These are phyloP conservation scores for Heteractis magnifica DNA, from an alignment of 92 coral and sea anemone species.

Conservation along the genomic window DNA sequence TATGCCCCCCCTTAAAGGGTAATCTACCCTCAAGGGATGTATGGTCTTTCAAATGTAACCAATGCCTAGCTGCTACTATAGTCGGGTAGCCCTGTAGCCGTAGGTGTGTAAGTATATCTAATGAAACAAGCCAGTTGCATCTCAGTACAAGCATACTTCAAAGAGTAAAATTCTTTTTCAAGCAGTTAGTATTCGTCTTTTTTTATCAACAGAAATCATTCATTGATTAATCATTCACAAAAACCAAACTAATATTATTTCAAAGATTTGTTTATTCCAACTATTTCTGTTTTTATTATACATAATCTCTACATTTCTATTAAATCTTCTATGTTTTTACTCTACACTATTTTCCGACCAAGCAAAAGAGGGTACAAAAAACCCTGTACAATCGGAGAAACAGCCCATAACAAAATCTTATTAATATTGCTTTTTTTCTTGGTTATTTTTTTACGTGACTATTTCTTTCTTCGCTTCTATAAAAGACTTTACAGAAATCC, in stretches of 20 bases:
- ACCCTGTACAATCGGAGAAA: constrained; percentile 30
- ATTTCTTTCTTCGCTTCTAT: constrained; percentile 26
- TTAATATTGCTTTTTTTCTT: constrained; percentile 1
- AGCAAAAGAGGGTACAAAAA: constrained; percentile 39
- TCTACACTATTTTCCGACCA: constrained; percentile 27
- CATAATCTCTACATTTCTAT: constrained; percentile 58
- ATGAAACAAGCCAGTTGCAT: no score
- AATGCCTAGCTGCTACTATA: no score
- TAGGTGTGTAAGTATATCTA: no score
- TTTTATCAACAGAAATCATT: neutral
- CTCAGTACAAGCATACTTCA: neutral
- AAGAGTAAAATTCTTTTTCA: neutral
- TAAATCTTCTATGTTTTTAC: constrained; percentile 24
- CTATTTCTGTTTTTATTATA: constrained; percentile 31
- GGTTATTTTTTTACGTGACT: constrained; percentile 4
- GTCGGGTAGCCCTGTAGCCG: no score
- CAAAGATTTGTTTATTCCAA: constrained; percentile 28
- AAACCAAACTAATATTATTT: neutral
- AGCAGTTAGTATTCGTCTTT: neutral
- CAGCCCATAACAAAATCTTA: constrained; percentile 26
- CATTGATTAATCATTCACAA: no score
- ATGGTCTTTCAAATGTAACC: no score
- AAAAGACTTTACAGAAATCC: constrained; percentile 28
- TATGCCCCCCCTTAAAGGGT: no score
- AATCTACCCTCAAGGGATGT: no score